Percentiles rank a stretch among this genome's conserved stretches.
Evolutionary conservation across 2,113 vertebrate genomes (phyloP).

Genomic region (Tachycineta bicolor): DNA sequence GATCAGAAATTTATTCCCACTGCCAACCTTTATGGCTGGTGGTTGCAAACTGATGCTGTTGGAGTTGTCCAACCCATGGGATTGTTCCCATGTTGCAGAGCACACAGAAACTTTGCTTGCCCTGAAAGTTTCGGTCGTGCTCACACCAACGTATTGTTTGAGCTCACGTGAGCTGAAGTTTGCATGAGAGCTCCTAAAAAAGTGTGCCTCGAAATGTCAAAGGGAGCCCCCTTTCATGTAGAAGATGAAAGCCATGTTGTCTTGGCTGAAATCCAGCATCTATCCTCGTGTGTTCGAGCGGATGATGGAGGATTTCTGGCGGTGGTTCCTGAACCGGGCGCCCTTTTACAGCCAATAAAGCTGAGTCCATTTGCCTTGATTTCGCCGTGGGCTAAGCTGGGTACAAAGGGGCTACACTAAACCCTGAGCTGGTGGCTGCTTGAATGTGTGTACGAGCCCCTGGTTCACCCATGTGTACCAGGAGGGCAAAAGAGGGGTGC

Average conservation of each 20-base stretch:
- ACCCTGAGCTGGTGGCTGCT: slow-evolving; percentile 3
- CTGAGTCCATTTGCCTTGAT: background rate
- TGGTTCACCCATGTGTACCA: background rate
- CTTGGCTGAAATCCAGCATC: slow-evolving; percentile 31
- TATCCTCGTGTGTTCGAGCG: slow-evolving; percentile 9
- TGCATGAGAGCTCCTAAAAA: background rate
- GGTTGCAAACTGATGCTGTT: background rate
- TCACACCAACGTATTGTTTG: accelerated
- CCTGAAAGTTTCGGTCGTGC: accelerated
- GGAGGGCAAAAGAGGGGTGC: background rate
- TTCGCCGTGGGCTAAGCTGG: background rate
- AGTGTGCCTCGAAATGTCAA: slow-evolving; percentile 23
- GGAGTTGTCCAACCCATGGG: background rate
- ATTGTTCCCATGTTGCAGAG: accelerated
- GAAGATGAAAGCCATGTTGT: slow-evolving; percentile 27
- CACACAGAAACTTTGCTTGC: accelerated
- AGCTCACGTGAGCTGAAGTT: background rate
- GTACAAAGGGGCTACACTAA: slow-evolving; percentile 23
- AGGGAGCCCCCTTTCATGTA: slow-evolving; percentile 50
- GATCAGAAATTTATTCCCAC: no score
- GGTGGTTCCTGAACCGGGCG: background rate
- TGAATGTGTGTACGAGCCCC: background rate
- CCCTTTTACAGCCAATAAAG: slow-evolving; percentile 30
- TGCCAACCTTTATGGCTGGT: background rate
- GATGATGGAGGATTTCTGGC: slow-evolving; percentile 37